Base-by-base conservation (phyloP, 2,888 invertebrate species). In the Acleris sparsana region DNA sequence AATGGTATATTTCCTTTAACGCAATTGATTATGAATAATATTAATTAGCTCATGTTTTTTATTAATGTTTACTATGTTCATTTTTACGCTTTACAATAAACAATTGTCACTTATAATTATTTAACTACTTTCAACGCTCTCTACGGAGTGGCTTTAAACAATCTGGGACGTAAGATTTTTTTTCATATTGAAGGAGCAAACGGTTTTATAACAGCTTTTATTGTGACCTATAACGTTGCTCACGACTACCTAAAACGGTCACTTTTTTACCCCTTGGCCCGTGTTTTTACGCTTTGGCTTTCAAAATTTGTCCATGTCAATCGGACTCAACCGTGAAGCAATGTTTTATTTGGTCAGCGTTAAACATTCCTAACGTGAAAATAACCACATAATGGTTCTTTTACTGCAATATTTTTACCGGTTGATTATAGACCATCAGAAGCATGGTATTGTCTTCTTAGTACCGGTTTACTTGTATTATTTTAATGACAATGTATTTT, bases 281-380 rank as follows among this genome's bases (percentile, higher is more conserved):
- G 60, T 65, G 60, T 65, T 65, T 55, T 56, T 51, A 65, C 65
- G 65, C 55, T 55, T 44, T 18, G 51, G 51, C 60, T 56, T 64
- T 61, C 51, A 65, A 51, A 55, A 51, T 56, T 65, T 60, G 65
- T 55, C 65, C 62, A 66, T 55, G 52, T 52, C 61, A 57, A 33
- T 62, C 43, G 33, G 53, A 62, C 39, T 57, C 53, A 61, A 65
- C 51, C 61, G 61, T 65, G 66, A 53, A 57, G 43, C 57, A 57
- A 61, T 44, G 66, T 51, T 61, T 46, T 65, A 57, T 66, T 66
- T 62, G 66, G 66, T 66, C 62, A 57, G 62, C 48, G 61, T 61
- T 52, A 25, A 59, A 62, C 61, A 66, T 66, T 66, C 66, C 62
- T 62, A 66, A 61, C 61, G 61, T 66, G 61, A 66, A 66, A 57